A percentile compares a stretch with the other conserved stretches of the same genome.
phyloP scores from a whole-genome alignment of 2,113 vertebrate genomes.

The Gallinago media region DNA sequence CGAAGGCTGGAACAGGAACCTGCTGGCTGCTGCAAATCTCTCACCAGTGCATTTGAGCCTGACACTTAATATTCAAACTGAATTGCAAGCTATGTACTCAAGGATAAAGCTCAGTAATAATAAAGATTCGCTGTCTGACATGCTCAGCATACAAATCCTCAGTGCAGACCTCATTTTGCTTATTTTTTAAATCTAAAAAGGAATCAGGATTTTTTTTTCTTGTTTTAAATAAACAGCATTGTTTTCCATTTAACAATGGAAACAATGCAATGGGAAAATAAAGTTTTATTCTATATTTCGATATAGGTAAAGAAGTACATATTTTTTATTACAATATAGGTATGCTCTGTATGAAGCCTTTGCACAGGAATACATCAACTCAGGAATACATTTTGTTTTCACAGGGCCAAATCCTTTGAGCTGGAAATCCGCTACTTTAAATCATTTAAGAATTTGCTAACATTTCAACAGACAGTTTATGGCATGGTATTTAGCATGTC shows the following conservation, averaged over 20 bases:
- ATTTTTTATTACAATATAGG: neutral
- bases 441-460: neutral
- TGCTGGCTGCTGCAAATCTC: constrained; percentile 50
- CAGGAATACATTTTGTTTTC: neutral
- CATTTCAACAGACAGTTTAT: neutral
- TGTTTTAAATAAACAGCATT: neutral
- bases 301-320: neutral
- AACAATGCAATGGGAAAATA: neutral
- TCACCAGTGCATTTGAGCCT: constrained; percentile 37
- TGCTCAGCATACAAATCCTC: constrained; percentile 61
- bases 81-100: constrained; percentile 59
- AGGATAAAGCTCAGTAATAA: constrained; percentile 70
- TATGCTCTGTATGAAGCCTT: neutral
- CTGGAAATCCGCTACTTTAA: neutral
- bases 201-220: neutral
- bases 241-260: neutral
- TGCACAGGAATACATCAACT: neutral
- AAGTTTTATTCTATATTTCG: neutral
- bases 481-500: neutral
- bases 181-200: constrained; percentile 8
- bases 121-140: constrained; percentile 53
- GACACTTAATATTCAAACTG: constrained; percentile 78
- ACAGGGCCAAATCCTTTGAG: neutral
- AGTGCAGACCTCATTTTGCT: constrained; percentile 24
- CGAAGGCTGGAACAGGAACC: constrained; percentile 12